Base-by-base conservation (phyloP, 2,797 vertebrate genomes). In the Microctenopoma steveboyesi region DNA sequence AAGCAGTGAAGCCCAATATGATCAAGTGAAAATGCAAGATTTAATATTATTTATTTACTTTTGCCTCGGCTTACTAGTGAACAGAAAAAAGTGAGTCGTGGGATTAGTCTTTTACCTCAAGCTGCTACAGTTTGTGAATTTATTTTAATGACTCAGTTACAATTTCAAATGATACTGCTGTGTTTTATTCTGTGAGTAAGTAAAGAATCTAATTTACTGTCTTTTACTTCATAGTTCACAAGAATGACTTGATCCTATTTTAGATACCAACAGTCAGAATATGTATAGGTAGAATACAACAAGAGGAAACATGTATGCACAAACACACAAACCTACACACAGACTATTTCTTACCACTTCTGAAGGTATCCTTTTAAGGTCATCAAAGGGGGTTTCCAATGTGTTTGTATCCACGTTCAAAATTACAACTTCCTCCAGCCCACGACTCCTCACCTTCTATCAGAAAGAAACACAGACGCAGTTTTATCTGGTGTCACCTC, bases 331-430 rank as follows among this genome's bases (percentile, higher is more conserved):
- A 51, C 10, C 1, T 4, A 50, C 37, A 58, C 2, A 40, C 5
- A 60, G 4, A 60, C 3, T 18, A 15, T 74, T 37, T 46, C 78
- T 90, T 88, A 97, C 96, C 93, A 97, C 95, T 1, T 96, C 93
- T 11, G 94, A 82, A n/a, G 96, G 96, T 59, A 97, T 93, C 58
- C 86, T 93, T 57, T 94, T 94, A 47, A 96, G 83, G 69, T 97
- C 96, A 0, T 96, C 92, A 7, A 96, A 95, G 16, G 96, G 94
- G 0, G 91, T 94, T 86, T 97, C 95, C 68, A 98, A 76, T 2
- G 91, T 95, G 82, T 97, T 98, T 55, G 94, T 93, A 82, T 98
- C 96, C 43, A 96, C 92, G 43, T 97, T 95, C n/a, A 98, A 86
- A 81, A 96, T 90, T 3, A 98, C 95, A 3, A 96, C 95, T 22